Conservation (phyloP, 2,888 invertebrate species). For the Steromphala cineraria region DNA sequence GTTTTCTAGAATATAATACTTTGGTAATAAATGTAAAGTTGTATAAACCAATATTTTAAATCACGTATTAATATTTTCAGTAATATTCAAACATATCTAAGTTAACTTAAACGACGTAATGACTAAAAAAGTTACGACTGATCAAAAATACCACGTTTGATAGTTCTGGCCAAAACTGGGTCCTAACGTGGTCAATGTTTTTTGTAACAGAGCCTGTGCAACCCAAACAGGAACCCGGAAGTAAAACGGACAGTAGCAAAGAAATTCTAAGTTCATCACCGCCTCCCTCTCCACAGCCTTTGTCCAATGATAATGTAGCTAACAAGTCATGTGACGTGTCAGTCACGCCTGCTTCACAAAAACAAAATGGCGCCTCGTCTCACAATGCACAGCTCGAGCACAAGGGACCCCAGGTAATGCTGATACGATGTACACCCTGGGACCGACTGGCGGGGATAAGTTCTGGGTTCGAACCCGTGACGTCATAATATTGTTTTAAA, state of each 20-base stretch:
- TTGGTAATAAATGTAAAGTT: too few relatives aligned
- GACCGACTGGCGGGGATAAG: too few relatives aligned
- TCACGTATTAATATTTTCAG: too few relatives aligned
- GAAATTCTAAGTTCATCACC: conserved; percentile 8
- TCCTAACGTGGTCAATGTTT: not conserved
- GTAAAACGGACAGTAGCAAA: conserved; percentile 14
- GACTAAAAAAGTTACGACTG: too few relatives aligned
- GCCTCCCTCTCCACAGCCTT: conserved; percentile 11
- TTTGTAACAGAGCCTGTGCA: not conserved
- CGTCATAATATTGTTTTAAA: too few relatives aligned
- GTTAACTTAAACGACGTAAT: too few relatives aligned
- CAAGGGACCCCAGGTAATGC: not conserved
- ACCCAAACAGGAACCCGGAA: conserved; percentile 7
- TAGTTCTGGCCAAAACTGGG: not conserved
- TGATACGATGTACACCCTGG: not conserved
- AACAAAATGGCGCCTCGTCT: conserved; percentile 16
- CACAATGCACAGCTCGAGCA: not conserved
- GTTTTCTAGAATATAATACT: too few relatives aligned
- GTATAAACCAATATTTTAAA: too few relatives aligned
- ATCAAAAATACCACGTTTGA: too few relatives aligned
- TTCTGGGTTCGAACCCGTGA: too few relatives aligned
- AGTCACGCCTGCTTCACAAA: conserved; percentile 12
- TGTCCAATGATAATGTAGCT: conserved; percentile 15
- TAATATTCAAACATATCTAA: too few relatives aligned
- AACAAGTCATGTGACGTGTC: conserved; percentile 9